Evolutionary conservation across 2,888 invertebrate species (phyloP), one percentile per base, ranked within the genome.

Genomic region (Eupithecia subumbrata): DNA sequence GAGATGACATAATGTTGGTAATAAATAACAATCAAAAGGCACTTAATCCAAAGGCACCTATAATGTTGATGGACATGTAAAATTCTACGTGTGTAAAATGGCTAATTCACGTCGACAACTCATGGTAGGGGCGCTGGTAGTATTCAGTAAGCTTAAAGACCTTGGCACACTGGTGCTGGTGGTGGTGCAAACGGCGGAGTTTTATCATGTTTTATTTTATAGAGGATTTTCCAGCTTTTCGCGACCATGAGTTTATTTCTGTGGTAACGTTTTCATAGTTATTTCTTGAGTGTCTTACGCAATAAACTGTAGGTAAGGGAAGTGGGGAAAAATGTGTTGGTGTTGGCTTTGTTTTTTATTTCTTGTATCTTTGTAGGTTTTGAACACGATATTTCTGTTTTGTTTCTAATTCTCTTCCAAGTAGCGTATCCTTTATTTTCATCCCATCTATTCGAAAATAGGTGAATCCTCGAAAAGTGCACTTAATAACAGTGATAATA

Each of bases 121-220:
- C 12, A 25, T 60, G 25, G 25, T 60, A 25, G 56, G 14, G 56
- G 25, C 22, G 2, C 56, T 60, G 56, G 56, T 25, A 64, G 48
- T 18, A 48, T 52, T 22, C 52, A 56, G 64, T 71, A 63, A 77
- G 74, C 72, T 48, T 63, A 56, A 71, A 70, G 67, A 72, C 74
- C 77, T 77, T 75, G 72, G 48, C 77, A 74, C 67, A 74, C 60
- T 48, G 60, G 40, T 9, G 25, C 25, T 14, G 22, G 40, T 9
- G 25, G 18, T 14, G 22, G 60, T 34, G 30, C 64, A 64, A 68
- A 43, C 30, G 30, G 25, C 5, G 22, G 52, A 72, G 67, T 34
- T 72, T 71, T 71, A 37, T 60, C 76, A 40, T 76, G 72, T 72
- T 77, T 77, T 77, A 75, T 70, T 74, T 75, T 75, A 77, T 72